Percentiles rank a stretch among this genome's conserved stretches.
phyloP scores from a whole-genome alignment of 2,888 invertebrate genomes.

The Lepidonotus clava region DNA sequence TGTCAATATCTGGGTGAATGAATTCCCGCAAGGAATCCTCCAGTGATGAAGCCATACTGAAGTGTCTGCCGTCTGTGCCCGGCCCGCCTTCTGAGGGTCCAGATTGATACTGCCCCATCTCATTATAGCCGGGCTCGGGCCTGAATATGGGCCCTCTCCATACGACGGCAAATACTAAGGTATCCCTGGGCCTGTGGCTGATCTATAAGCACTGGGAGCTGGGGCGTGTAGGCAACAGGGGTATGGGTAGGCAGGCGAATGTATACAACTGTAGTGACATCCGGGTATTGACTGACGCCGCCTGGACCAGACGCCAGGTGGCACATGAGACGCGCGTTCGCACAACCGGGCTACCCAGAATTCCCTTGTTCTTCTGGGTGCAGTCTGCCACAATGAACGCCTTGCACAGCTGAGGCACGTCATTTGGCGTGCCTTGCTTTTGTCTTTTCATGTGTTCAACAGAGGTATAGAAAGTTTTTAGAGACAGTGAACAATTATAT shows the following conservation, averaged over 20 bases:
- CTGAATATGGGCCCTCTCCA: too few relatives aligned
- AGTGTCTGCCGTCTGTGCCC: not conserved
- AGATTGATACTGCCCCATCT: not conserved
- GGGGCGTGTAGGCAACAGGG: too few relatives aligned
- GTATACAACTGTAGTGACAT: not conserved
- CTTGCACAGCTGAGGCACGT: not conserved
- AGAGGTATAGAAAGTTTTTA: too few relatives aligned
- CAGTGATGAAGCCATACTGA: not conserved
- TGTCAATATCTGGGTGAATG: slow-evolving; percentile 6
- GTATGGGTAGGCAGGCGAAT: not conserved
- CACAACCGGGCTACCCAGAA: not conserved
- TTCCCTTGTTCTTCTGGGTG: not conserved
- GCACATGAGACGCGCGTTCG: not conserved
- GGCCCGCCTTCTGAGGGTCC: not conserved
- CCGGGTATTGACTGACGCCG: not conserved
- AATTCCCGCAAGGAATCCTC: not conserved
- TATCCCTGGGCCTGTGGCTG: not conserved
- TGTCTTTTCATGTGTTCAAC: too few relatives aligned
- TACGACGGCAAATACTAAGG: not conserved
- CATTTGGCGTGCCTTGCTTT: too few relatives aligned
- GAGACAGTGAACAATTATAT: too few relatives aligned
- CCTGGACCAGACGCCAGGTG: not conserved
- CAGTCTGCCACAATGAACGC: not conserved
- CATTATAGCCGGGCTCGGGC: too few relatives aligned
- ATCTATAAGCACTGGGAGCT: not conserved